Conservation (phyloP, 2,113 vertebrate genomes). For the Ranitomeya variabilis region DNA sequence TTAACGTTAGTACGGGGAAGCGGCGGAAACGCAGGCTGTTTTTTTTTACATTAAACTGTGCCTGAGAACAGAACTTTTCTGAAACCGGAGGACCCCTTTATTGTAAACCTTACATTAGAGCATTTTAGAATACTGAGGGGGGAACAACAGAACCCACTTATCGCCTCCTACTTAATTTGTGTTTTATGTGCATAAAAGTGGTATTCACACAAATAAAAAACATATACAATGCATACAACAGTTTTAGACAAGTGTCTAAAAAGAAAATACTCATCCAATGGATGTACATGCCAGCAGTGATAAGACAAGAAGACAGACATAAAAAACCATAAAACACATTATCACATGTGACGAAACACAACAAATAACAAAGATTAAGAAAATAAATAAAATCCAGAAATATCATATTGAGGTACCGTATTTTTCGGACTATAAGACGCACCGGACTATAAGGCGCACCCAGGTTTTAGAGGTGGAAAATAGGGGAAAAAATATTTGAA, state of each 20-base stretch:
- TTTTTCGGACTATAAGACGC: too few relatives aligned
- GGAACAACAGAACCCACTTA: too few relatives aligned
- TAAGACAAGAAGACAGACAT: constrained; percentile 41
- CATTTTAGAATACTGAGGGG: too few relatives aligned
- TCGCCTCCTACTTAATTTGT: not conserved
- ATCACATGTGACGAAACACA: not conserved
- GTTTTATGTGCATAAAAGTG: not conserved
- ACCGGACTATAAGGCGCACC: too few relatives aligned
- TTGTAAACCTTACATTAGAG: too few relatives aligned
- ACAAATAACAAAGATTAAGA: not conserved
- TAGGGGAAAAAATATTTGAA: too few relatives aligned
- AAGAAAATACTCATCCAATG: constrained; percentile 46
- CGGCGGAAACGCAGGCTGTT: too few relatives aligned
- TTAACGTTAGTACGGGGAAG: too few relatives aligned
- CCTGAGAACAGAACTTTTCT: too few relatives aligned
- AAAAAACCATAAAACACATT: constrained; percentile 32
- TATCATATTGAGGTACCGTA: not conserved
- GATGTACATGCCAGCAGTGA: constrained; percentile 32
- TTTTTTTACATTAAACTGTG: too few relatives aligned
- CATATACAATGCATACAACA: not conserved
- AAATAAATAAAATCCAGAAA: not conserved
- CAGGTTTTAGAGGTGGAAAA: too few relatives aligned
- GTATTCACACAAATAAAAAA: not conserved
- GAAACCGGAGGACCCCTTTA: too few relatives aligned
- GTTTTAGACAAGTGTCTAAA: not conserved